Percentiles rank a stretch among this genome's conserved stretches.
phyloP scores from a whole-genome alignment of 2,113 vertebrate species.

The Myotis brandtii region DNA sequence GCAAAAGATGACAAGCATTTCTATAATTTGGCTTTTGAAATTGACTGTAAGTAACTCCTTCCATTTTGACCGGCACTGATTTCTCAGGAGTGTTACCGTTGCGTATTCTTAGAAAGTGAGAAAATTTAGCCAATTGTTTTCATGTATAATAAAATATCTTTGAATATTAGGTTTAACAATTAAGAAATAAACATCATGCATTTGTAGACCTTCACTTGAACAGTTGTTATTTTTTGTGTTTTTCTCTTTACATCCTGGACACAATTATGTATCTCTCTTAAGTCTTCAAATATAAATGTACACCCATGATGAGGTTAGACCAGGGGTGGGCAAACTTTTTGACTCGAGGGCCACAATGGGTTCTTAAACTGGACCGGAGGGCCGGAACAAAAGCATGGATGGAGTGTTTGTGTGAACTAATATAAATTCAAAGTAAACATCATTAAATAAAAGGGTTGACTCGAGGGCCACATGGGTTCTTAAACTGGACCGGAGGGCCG shows the following conservation, averaged over 20 bases:
- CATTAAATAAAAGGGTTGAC: too few relatives aligned
- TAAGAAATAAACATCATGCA: neutral
- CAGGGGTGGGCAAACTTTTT: too few relatives aligned
- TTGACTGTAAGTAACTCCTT: conserved; percentile 15
- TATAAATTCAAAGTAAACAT: too few relatives aligned
- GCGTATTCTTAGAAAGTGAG: conserved; percentile 23
- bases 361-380: too few relatives aligned
- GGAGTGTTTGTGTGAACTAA: too few relatives aligned
- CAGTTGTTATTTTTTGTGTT: neutral
- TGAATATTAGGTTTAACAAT: conserved; percentile 25
- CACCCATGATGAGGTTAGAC: neutral
- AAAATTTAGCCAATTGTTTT: conserved; percentile 28
- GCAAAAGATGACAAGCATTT: conserved; percentile 18
- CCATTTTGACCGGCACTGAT: conserved; percentile 36
- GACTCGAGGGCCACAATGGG: too few relatives aligned
- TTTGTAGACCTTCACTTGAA: conserved; percentile 15
- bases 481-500: too few relatives aligned
- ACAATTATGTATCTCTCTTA: neutral
- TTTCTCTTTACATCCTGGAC: conserved; percentile 9
- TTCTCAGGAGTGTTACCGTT: neutral
- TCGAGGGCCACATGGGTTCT: too few relatives aligned
- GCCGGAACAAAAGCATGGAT: too few relatives aligned
- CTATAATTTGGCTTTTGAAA: conserved; percentile 59
- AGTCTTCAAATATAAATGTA: neutral
- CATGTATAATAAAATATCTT: conserved; percentile 41